These are phyloP conservation scores for Melanotaenia parkinsoni DNA, from an alignment of 2,797 vertebrate species.

Conservation along the genomic window DNA sequence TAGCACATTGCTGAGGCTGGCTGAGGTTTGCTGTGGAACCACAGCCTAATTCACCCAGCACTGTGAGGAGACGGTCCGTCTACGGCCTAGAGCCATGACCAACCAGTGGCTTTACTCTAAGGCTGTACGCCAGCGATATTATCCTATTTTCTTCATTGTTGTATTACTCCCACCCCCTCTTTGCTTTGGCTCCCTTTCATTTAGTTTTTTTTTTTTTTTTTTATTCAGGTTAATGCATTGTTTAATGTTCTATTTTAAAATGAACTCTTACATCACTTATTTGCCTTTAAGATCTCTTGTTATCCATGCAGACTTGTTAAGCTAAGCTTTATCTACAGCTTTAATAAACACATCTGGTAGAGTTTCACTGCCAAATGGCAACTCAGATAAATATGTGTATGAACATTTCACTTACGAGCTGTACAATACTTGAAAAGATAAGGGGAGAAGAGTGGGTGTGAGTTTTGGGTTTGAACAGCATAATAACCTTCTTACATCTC, in stretches of 20 bases:
- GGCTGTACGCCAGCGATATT: conserved; percentile 68
- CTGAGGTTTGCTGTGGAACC: conserved; percentile 77
- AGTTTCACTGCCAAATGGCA: conserved; percentile 61
- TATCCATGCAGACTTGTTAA: conserved; percentile 29
- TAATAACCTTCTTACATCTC: conserved; percentile 72
- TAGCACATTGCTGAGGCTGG: conserved; percentile 80
- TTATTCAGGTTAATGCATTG: conserved; percentile 37
- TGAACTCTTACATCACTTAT: conserved; percentile 20
- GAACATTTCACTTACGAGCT: conserved; percentile 74
- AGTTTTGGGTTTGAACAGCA: conserved; percentile 66
- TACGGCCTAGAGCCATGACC: conserved; percentile 79
- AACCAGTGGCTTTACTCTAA: conserved; percentile 75
- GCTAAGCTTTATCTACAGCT: conserved; percentile 48
- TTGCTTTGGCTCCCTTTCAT: conserved; percentile 39
- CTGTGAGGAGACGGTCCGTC: conserved; percentile 79
- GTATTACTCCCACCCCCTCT: conserved; percentile 26
- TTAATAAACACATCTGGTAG: conserved; percentile 61
- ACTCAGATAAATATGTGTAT: conserved; percentile 64
- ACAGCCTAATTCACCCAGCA: conserved; percentile 78
- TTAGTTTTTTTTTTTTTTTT: conserved; percentile 7
- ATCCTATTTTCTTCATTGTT: conserved; percentile 60
- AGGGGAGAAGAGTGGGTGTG: conserved; percentile 52
- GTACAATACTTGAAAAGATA: conserved; percentile 74
- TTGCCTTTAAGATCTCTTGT: conserved; percentile 34
- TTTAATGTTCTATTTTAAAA: conserved; percentile 43